These are phyloP conservation scores for Borostomias antarcticus DNA, from an alignment of 2,797 vertebrate genomes.

Conservation along the genomic window DNA sequence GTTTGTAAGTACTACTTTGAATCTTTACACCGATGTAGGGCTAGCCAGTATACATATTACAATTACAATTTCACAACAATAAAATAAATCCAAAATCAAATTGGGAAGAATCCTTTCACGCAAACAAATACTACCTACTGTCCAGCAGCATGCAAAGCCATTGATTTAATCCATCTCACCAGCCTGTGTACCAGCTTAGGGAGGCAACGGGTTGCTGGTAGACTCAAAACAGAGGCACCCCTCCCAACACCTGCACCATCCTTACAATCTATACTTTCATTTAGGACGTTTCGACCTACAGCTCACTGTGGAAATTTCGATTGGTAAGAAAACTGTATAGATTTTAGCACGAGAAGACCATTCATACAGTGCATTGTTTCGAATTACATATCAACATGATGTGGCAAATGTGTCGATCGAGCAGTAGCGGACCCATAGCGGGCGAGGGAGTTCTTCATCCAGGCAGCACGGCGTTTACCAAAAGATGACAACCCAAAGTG, in stretches of 20 bases:
- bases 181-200: background rate
- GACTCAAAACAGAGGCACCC: constrained; percentile 1
- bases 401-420: too few species aligned
- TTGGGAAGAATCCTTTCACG: background rate
- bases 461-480: background rate
- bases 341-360: background rate
- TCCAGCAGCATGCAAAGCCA: background rate
- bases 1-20: too few species aligned
- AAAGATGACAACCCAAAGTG: constrained; percentile 10
- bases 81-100: too few species aligned
- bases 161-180: background rate
- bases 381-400: too few species aligned
- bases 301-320: background rate
- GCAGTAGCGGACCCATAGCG: too few species aligned
- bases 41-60: too few species aligned
- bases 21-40: too few species aligned
- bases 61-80: too few species aligned
- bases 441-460: too few species aligned
- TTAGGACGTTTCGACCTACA: background rate
- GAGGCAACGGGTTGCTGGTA: background rate
- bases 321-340: background rate
- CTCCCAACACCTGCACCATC: background rate
- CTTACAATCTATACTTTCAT: background rate
- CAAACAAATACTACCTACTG: background rate
- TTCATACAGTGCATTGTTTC: too few species aligned